Base-by-base conservation (phyloP, 2,113 vertebrate genomes). In the Cheirogaleus medius region DNA sequence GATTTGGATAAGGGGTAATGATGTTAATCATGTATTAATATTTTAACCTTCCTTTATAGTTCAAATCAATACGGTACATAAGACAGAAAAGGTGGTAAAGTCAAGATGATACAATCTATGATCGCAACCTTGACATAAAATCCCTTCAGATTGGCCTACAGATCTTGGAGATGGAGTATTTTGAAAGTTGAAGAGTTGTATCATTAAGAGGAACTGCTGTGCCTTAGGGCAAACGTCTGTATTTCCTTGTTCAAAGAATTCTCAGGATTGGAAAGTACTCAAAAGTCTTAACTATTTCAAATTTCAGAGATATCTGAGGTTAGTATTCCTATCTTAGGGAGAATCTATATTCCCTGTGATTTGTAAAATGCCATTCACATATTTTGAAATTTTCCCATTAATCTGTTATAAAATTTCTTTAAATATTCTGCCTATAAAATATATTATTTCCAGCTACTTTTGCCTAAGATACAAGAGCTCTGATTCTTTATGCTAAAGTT, bases 191-290 rank as follows among this genome's bases (percentile, higher is more conserved):
- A 21, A 60, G 25, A 86, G 37, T 81, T 20, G 17, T n/a, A 56
- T 64, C 66, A 77, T 85, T 87, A 82, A 96, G 76, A 88, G 29
- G 3, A 94, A 39, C 27, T 60, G 29, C 80, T 84, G 3, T 47
- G 11, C 32, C 32, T 71, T 89, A 68, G 37, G n/a, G n/a, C 1
- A 88, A 91, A n/a, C 29, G 32, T 76, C 13, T 93, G 0, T 81
- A 47, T 90, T 94, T 85, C 34, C 76, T 90, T 80, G 34, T 90
- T 81, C 23, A 94, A 27, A 82, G 54, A 94, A 76, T 85, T 97
- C 58, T 90, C 23, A 63, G 69, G 12, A 13, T 88, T 86, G 20
- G 78, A 92, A 97, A 39, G 32, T 32, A 87, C 5, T 15, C 54
- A 18, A 54, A 85, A 78, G 3, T 91, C 34, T 17, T 17, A 85